These are phyloP conservation scores for Trichechus manatus DNA, from an alignment of 2,113 vertebrate genomes.

Conservation along the genomic window DNA sequence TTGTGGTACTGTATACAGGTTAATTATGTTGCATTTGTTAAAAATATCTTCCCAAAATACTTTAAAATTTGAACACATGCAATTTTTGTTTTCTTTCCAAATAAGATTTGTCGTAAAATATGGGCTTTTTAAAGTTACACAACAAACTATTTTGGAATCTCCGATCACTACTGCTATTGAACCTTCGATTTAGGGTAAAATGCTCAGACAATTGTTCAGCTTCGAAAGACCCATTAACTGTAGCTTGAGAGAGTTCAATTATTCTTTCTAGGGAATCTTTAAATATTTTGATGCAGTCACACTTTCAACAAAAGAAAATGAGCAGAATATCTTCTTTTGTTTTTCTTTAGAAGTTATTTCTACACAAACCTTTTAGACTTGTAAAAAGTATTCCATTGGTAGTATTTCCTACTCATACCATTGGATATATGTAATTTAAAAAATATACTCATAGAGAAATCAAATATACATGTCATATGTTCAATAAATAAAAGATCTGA, in stretches of 20 bases:
- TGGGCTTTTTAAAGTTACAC: background rate
- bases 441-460: slow-evolving; percentile 6
- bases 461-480: background rate
- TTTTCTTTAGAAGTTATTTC: slow-evolving; percentile 55
- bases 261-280: background rate
- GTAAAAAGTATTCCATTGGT: background rate
- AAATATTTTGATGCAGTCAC: background rate
- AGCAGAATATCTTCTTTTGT: background rate
- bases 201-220: background rate
- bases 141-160: slow-evolving; percentile 18
- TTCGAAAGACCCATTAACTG: background rate
- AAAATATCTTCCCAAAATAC: background rate
- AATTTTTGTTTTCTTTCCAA: background rate
- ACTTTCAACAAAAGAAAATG: background rate
- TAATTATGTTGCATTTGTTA: background rate
- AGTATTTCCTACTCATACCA: background rate
- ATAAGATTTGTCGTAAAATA: background rate
- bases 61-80: background rate
- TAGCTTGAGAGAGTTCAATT: background rate
- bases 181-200: background rate
- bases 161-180: background rate
- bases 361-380: background rate
- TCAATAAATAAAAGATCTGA: slow-evolving; percentile 20
- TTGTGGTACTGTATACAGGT: background rate
- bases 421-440: background rate